These are phyloP conservation scores for Misgurnus anguillicaudatus DNA, from an alignment of 2,113 vertebrate genomes.

Conservation along the genomic window DNA sequence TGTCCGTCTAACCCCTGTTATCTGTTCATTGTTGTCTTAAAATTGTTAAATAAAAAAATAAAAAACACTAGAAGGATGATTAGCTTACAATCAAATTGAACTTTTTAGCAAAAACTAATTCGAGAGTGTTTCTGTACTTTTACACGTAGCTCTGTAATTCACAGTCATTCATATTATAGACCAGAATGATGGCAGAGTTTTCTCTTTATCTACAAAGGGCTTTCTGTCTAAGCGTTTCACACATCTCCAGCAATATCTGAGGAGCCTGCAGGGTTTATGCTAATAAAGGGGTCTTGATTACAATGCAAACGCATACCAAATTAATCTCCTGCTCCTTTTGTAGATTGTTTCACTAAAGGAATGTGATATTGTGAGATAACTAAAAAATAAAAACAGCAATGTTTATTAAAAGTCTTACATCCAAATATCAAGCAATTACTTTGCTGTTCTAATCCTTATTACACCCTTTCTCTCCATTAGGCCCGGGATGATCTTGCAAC, in stretches of 20 bases:
- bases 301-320: constrained; percentile 31
- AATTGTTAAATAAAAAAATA: too few relatives aligned
- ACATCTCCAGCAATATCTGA: constrained; percentile 19
- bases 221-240: constrained; percentile 11
- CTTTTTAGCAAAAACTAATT: constrained; percentile 13
- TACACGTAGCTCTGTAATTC: constrained; percentile 21
- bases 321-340: constrained; percentile 14
- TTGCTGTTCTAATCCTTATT: background rate
- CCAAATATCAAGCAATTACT: background rate
- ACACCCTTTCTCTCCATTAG: background rate
- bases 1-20: too few relatives aligned
- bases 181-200: background rate
- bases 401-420: too few relatives aligned
- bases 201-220: constrained; percentile 21
- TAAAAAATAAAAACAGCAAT: background rate
- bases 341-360: constrained; percentile 22
- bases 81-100: background rate
- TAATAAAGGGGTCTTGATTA: constrained; percentile 13
- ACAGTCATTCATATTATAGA: constrained; percentile 14
- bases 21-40: too few relatives aligned
- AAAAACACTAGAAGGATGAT: too few relatives aligned
- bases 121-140: constrained; percentile 6
- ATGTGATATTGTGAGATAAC: background rate
- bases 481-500: background rate
- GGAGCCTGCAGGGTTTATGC: constrained; percentile 14